These are phyloP conservation scores for Taphrorychus bicolor DNA, from an alignment of 2,888 invertebrate genomes.

Conservation along the genomic window DNA sequence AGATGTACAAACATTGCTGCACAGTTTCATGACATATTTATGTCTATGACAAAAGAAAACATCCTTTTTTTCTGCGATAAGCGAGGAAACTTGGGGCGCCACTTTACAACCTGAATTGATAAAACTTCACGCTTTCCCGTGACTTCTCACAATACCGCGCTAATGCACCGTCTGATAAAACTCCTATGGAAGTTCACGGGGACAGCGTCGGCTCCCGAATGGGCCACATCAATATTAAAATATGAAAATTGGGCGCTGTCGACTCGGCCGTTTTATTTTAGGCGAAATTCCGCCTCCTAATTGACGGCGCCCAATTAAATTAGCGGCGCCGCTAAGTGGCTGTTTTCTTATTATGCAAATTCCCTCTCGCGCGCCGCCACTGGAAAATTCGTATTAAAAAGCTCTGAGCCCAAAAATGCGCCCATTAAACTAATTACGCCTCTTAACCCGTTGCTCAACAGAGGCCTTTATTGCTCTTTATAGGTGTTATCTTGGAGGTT, in stretches of 20 bases:
- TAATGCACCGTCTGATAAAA: slow-evolving; percentile 22
- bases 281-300: slow-evolving; percentile 28
- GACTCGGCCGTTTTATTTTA: slow-evolving; percentile 16
- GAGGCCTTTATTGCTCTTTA: background rate
- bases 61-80: slow-evolving; percentile 2
- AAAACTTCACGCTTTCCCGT: slow-evolving; percentile 22
- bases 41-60: background rate
- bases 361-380: background rate
- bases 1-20: background rate
- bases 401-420: background rate
- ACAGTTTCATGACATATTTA: slow-evolving; percentile 1
- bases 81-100: background rate
- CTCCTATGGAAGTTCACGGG: background rate
- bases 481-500: background rate
- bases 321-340: slow-evolving; percentile 24
- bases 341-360: slow-evolving; percentile 12
- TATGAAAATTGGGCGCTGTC: slow-evolving; percentile 29
- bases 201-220: background rate
- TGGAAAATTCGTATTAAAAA: background rate
- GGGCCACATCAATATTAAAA: slow-evolving; percentile 28
- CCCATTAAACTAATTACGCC: slow-evolving; percentile 4
- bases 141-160: slow-evolving; percentile 28
- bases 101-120: slow-evolving; percentile 23
- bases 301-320: slow-evolving; percentile 32
- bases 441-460: background rate